These are phyloP conservation scores for Cyrtodaria siliqua DNA, from an alignment of 2,888 invertebrate species.

Conservation along the genomic window DNA sequence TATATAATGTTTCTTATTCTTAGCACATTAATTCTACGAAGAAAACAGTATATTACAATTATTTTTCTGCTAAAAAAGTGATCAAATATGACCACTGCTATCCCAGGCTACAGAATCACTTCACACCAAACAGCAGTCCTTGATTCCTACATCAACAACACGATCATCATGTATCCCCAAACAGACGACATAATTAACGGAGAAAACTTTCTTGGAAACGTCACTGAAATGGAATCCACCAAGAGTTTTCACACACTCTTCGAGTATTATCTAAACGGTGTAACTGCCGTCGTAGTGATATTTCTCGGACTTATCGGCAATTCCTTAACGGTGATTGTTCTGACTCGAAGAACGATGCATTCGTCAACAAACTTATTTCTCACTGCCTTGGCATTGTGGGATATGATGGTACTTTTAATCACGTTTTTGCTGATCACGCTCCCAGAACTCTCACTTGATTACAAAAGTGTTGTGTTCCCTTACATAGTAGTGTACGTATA, in stretches of 20 bases:
- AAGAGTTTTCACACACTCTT: neutral
- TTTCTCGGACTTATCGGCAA: conserved; percentile 91
- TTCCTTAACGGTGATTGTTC: conserved; percentile 87
- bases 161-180: neutral
- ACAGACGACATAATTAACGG: neutral
- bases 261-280: conserved; percentile 77
- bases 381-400: conserved; percentile 84
- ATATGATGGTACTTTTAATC: conserved; percentile 82
- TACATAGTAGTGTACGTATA: conserved; percentile 83
- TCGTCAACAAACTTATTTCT: conserved; percentile 90
- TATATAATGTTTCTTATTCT: no score
- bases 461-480: conserved; percentile 71
- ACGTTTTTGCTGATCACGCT: conserved; percentile 81
- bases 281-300: conserved; percentile 78
- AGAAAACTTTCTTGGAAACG: neutral
- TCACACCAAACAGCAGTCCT: no score
- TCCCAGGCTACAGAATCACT: no score
- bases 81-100: no score
- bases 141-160: neutral
- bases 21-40: no score
- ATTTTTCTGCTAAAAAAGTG: no score
- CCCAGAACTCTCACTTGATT: conserved; percentile 71
- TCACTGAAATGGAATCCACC: neutral
- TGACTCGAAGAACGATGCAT: conserved; percentile 90
- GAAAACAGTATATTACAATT: no score